Evolutionary conservation across 2,113 vertebrate species (phyloP).

Genomic region (Oncorhynchus gorbuscha): DNA sequence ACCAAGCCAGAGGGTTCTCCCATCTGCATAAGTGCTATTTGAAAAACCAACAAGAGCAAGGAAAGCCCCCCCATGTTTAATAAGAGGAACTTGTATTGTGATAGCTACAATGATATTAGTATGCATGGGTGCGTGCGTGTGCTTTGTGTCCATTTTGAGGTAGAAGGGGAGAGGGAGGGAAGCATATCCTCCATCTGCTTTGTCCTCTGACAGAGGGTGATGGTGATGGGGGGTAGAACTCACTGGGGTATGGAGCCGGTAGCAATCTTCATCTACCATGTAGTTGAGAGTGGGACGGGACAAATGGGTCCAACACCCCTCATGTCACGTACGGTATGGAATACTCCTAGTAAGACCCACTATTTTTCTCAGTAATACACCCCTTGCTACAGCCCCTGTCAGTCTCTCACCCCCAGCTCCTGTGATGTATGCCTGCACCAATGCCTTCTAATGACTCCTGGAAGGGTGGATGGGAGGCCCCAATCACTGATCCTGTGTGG

Average conservation of each 20-base stretch:
- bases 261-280: no score
- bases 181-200: no score
- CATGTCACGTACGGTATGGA: no score
- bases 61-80: conserved; percentile 33
- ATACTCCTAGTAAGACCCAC: no score
- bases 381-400: background rate
- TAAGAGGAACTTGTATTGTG: conserved; percentile 58
- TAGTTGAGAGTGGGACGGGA: no score
- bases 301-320: no score
- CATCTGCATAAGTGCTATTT: background rate
- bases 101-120: conserved; percentile 69
- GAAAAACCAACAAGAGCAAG: background rate
- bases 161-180: no score
- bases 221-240: no score
- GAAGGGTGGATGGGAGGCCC: conserved; percentile 42
- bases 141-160: background rate
- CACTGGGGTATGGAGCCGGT: no score
- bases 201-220: no score
- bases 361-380: no score
- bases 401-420: background rate
- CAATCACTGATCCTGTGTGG: conserved; percentile 48
- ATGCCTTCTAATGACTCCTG: conserved; percentile 75
- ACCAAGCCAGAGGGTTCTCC: background rate
- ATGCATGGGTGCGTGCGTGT: conserved; percentile 56
- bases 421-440: conserved; percentile 67